Evolutionary conservation across 2,113 vertebrate species (phyloP).

Genomic region (Glareola pratincola): DNA sequence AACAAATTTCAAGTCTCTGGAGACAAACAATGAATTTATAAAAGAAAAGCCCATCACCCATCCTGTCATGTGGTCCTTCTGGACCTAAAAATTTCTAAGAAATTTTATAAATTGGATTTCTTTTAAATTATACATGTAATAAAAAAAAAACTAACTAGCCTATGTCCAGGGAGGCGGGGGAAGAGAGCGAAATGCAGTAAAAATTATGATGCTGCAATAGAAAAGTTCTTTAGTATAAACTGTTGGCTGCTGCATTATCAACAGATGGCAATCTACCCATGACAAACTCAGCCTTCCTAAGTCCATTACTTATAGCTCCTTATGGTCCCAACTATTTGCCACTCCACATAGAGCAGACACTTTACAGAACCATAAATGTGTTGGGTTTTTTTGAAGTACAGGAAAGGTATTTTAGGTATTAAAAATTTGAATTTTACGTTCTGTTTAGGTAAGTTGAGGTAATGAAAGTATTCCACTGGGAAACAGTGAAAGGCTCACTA

Average conservation of each 20-base stretch:
- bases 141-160: background rate
- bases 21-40: background rate
- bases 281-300: background rate
- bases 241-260: background rate
- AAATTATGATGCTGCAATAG: background rate
- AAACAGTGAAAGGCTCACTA: background rate
- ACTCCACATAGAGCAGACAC: background rate
- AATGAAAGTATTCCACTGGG: background rate
- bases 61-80: background rate
- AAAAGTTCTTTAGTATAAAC: background rate
- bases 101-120: background rate
- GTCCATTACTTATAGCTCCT: background rate
- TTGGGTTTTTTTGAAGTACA: background rate
- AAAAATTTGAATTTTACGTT: background rate
- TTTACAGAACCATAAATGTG: background rate
- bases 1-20: background rate
- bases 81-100: background rate
- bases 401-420: background rate
- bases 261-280: background rate
- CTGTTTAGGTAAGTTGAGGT: background rate
- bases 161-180: accelerated
- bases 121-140: background rate
- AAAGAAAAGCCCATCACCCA: background rate
- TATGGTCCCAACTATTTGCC: background rate
- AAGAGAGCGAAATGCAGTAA: background rate